Evolutionary conservation across 2,797 vertebrate genomes (phyloP).

Genomic region (Tadarida brasiliensis): DNA sequence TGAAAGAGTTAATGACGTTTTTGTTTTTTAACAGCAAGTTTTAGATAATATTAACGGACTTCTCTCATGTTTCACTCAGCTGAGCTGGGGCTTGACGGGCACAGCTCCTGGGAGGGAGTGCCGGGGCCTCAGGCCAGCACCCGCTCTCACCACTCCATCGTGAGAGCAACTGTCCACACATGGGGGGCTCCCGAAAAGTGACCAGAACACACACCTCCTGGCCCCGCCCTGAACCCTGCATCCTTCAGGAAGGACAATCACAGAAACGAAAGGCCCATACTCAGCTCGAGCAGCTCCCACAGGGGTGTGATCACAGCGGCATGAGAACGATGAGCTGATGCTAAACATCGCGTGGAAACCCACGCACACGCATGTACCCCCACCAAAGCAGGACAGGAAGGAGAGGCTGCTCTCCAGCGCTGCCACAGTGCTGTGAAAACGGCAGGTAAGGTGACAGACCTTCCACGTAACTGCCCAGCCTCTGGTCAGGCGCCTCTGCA

Average conservation of each 20-base stretch:
- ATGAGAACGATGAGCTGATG: fast-evolving
- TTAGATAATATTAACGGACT: neutral
- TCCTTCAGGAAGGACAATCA: neutral
- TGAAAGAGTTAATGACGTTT: neutral
- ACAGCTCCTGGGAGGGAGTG: fast-evolving
- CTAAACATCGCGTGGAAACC: fast-evolving
- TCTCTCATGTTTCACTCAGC: neutral
- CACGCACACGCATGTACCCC: fast-evolving
- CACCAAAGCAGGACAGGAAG: neutral
- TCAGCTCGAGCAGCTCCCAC: neutral
- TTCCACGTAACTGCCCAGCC: fast-evolving
- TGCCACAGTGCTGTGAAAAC: neutral
- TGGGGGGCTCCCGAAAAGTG: neutral
- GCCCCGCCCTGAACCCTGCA: neutral
- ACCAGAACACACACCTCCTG: neutral
- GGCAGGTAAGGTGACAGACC: fast-evolving
- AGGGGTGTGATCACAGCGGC: fast-evolving
- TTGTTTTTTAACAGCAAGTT: neutral
- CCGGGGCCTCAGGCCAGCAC: neutral
- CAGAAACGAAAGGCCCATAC: fast-evolving
- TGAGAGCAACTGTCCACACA: neutral
- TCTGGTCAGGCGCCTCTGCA: neutral
- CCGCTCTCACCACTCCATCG: too few relatives aligned
- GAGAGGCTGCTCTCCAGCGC: neutral
- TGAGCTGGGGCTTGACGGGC: neutral